A percentile compares a stretch with the other conserved stretches of the same genome.
Conservation (phyloP, 35 echinoderm and acorn worm genomes). For the Strongylocentrotus purpuratus region DNA sequence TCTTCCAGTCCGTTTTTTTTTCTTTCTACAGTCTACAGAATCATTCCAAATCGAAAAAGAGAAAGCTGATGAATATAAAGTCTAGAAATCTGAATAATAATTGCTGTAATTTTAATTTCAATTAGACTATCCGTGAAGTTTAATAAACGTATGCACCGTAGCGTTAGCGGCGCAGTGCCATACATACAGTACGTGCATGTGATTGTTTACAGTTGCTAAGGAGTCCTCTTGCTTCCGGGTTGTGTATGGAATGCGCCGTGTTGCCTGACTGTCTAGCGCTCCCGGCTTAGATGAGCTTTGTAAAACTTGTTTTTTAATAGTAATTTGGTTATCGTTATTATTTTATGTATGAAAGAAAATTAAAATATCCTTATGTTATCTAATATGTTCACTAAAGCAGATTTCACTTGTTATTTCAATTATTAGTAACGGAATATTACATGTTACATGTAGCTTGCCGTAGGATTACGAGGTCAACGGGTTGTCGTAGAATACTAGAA, state of each 20-base stretch:
- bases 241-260: not conserved
- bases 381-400: no score
- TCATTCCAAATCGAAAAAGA: not conserved
- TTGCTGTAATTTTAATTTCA: no score
- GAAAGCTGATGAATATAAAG: not conserved
- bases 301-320: no score
- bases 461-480: not conserved
- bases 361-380: no score
- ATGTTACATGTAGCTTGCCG: not conserved
- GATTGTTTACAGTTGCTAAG: constrained; percentile 2
- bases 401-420: no score
- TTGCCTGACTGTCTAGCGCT: not conserved
- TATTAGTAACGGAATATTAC: not conserved
- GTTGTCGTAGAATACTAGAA: no score
- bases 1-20: not conserved
- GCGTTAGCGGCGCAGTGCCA: not conserved
- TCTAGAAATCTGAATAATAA: not conserved
- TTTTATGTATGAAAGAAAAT: no score
- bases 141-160: not conserved
- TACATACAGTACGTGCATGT: no score
- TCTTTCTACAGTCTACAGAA: not conserved
- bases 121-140: no score
- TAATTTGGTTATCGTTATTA: no score
- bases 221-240: constrained; percentile 7
- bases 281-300: no score